Evolutionary conservation across 1,140 invertebrate species (phyloP).

Genomic region (Phymorhynchus buccinoides): DNA sequence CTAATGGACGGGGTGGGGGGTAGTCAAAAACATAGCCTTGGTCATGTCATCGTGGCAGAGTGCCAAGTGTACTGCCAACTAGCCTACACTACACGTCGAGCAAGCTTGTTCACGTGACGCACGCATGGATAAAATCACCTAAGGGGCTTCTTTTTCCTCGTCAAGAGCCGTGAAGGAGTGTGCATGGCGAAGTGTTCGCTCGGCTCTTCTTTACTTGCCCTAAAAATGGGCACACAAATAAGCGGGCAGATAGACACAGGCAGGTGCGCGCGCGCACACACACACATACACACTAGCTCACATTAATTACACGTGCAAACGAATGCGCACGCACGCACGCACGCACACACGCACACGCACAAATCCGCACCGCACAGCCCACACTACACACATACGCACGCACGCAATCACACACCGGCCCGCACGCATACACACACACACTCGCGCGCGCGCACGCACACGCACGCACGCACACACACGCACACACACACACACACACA

Average conservation of each 20-base stretch:
- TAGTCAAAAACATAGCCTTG: too few species aligned
- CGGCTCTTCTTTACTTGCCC: background rate
- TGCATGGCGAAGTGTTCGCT: background rate
- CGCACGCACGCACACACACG: background rate
- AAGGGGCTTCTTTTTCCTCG: background rate
- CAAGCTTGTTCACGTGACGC: background rate
- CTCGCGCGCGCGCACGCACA: background rate
- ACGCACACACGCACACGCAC: background rate
- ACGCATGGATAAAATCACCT: background rate
- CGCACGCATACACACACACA: slow-evolving; percentile 19
- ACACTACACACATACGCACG: background rate
- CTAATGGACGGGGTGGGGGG: too few species aligned
- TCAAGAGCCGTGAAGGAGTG: background rate
- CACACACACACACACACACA: too few species aligned
- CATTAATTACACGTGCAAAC: background rate
- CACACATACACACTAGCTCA: background rate
- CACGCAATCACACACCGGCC: background rate
- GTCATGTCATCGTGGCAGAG: background rate
- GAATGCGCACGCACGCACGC: background rate
- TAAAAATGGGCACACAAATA: background rate
- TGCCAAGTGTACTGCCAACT: background rate
- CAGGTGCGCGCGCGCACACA: background rate
- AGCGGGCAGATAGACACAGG: background rate
- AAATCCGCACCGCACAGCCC: too few species aligned
- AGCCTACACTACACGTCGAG: too few species aligned